These are phyloP conservation scores for Echinometra lucunter DNA, from an alignment of 53 echinoderm and acorn worm genomes.

Conservation along the genomic window DNA sequence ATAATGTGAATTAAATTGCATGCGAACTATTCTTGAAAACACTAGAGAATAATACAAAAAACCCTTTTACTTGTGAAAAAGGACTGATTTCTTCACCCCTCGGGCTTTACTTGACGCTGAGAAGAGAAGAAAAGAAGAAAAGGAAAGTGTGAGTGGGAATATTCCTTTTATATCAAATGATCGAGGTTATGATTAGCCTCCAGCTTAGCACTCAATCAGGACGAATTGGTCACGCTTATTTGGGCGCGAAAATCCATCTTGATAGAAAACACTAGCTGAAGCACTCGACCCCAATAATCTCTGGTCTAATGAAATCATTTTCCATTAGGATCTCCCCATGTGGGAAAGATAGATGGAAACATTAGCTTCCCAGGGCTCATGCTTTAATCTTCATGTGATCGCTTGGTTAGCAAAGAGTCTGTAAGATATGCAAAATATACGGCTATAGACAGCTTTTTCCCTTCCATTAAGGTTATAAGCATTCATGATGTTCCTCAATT, in stretches of 20 bases:
- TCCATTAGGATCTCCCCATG: not conserved
- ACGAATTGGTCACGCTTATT: conserved; percentile 3
- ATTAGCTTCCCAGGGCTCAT: conserved; percentile 9
- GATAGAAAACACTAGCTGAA: not conserved
- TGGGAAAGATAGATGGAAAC: not conserved
- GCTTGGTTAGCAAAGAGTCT: not conserved
- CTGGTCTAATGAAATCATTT: conserved; percentile 16
- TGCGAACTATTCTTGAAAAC: no score
- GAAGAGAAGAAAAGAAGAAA: not conserved
- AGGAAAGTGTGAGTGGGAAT: not conserved
- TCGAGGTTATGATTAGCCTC: not conserved
- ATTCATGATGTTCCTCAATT: no score
- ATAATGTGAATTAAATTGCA: no score
- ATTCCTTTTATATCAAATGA: not conserved
- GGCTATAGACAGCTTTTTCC: not conserved
- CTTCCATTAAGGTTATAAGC: no score
- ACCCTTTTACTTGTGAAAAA: no score
- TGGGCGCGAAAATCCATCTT: not conserved
- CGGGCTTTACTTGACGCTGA: not conserved
- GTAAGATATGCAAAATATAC: not conserved
- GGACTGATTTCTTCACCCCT: not conserved
- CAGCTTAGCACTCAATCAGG: conserved; percentile 14
- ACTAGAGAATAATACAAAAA: no score
- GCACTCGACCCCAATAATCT: not conserved
- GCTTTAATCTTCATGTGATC: not conserved